Evolutionary conservation across 2,888 invertebrate species (phyloP), one percentile per base, ranked within the genome.

Genomic region (Lasioglossum calceatum): DNA sequence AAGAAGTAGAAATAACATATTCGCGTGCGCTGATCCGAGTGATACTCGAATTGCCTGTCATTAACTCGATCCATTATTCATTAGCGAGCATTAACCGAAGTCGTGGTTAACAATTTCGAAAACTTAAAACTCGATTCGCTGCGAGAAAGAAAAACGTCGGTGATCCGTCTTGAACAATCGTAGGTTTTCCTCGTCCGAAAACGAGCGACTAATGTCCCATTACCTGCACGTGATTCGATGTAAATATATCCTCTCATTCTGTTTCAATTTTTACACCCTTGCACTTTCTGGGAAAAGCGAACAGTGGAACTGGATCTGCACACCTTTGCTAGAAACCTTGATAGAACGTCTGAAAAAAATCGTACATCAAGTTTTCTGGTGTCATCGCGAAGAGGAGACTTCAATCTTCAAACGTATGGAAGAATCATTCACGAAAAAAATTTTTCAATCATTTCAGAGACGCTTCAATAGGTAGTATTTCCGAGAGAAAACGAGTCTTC

Each of bases 31-130:
- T 36, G 47, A 67, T 67, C 27, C 16, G 23, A n/a, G 7, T 44
- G 77, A 77, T 77, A 64, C 14, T 23, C n/a, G 14, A 47, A 81
- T 64, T 50, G 12, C 16, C 16, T 3, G 71, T 36, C 32, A 77
- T 44, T 67, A 32, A 16, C 64, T 14, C 19, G 2, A 10, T 7
- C 0, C 5, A 64, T 19, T 64, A 77, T 71, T 71, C 71, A 71
- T 71, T 42, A 23, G 71, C 71, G 42, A n/a, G 2, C 42, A 42
- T 71, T 71, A 42, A 42, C 39, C n/a, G n/a, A 14, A 5, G 71
- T n/a, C 23, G 2, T 12, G 12, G 39, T 42, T 42, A 71, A 71
- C 14, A 42, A 39, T 71, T 71, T 71, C 71, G 14, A 42, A 42
- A 42, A 42, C 42, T 71, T 70, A 8, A 23, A 23, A 39, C 12